These are phyloP conservation scores for Frankliniella intonsa DNA, from an alignment of 2,888 invertebrate genomes.

Conservation along the genomic window DNA sequence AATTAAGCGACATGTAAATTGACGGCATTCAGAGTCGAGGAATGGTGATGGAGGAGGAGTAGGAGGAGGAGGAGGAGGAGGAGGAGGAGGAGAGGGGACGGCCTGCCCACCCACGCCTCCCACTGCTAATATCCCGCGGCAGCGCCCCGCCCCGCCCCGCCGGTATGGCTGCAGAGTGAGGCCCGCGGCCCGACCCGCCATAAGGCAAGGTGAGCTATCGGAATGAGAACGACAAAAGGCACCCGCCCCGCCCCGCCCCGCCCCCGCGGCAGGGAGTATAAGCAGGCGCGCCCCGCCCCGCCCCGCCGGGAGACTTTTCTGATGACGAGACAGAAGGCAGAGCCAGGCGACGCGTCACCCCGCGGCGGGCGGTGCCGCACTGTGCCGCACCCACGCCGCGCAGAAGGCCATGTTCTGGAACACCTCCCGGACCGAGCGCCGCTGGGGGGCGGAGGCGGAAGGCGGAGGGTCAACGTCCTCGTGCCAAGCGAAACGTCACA, in stretches of 20 bases:
- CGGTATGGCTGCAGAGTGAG: too few relatives aligned
- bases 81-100: not conserved
- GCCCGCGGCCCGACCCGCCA: too few relatives aligned
- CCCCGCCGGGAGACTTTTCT: not conserved
- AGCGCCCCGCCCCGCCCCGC: too few relatives aligned
- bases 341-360: too few relatives aligned
- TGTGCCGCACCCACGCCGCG: too few relatives aligned
- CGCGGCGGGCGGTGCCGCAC: too few relatives aligned
- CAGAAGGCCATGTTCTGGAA: not conserved
- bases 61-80: not conserved
- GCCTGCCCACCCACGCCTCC: too few relatives aligned
- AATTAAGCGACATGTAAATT: slow-evolving; percentile 9
- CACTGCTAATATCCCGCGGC: too few relatives aligned
- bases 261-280: not conserved
- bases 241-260: not conserved
- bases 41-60: not conserved
- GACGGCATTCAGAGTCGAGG: not conserved
- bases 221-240: not conserved
- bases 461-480: not conserved
- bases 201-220: too few relatives aligned
- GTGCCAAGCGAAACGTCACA: not conserved
- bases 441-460: not conserved
- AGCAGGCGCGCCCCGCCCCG: not conserved
- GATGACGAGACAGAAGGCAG: slow-evolving; percentile 2
- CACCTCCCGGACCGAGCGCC: not conserved